Evolutionary conservation across 1,140 invertebrate species (phyloP).

Genomic region (Latrodectus geometricus): DNA sequence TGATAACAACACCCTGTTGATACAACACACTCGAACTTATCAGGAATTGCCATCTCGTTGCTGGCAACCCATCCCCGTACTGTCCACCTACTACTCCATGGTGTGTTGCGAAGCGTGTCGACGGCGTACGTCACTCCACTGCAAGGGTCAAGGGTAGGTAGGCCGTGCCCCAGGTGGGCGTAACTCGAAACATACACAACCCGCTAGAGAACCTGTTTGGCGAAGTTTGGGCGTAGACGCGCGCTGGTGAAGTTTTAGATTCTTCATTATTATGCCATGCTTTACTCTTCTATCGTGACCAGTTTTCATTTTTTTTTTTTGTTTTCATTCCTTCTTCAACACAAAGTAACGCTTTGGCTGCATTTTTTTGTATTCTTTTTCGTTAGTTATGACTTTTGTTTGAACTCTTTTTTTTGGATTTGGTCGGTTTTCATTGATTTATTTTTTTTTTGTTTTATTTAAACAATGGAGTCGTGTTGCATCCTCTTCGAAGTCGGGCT

Average conservation of each 20-base stretch:
- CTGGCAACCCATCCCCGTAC: background rate
- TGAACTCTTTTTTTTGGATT: constrained; percentile 1
- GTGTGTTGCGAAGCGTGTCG: background rate
- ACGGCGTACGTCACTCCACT: background rate
- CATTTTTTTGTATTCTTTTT: background rate
- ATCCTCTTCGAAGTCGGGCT: background rate
- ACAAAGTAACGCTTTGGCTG: constrained; percentile 11
- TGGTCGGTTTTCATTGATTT: background rate
- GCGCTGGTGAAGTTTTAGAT: background rate
- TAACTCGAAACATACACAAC: background rate
- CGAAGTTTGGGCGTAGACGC: background rate
- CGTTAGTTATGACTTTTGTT: constrained; percentile 30
- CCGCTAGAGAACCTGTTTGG: constrained; percentile 8
- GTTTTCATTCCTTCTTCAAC: background rate
- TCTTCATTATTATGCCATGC: constrained; percentile 18
- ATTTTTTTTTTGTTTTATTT: background rate
- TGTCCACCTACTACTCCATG: background rate
- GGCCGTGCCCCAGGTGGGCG: background rate
- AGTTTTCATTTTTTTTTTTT: background rate
- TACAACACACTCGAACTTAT: background rate
- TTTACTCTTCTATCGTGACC: background rate
- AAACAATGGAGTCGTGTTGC: constrained; percentile 17
- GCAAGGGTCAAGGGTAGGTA: constrained; percentile 14
- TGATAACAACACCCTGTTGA: background rate
- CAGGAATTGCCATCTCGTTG: background rate